Evolutionary conservation across 1,140 invertebrate genomes (phyloP).

Genomic region (Eueides isabella): DNA sequence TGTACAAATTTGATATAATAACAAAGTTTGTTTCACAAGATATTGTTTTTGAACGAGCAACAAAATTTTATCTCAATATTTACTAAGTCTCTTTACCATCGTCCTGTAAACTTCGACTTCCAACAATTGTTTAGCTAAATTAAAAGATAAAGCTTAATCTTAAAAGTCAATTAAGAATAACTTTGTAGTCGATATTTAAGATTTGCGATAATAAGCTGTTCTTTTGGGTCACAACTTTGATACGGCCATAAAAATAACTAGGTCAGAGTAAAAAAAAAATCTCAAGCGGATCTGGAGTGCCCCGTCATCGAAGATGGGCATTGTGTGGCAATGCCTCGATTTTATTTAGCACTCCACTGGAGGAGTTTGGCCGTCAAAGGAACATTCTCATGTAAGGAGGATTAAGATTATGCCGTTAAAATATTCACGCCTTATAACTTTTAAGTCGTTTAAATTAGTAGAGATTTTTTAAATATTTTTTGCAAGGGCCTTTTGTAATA

Average conservation of each 20-base stretch:
- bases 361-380: constrained; percentile 55
- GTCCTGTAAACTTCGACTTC: neutral
- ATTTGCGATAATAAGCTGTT: constrained; percentile 30
- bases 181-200: constrained; percentile 23
- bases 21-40: neutral
- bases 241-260: constrained; percentile 46
- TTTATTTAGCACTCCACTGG: constrained; percentile 54
- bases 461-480: neutral
- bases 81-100: neutral
- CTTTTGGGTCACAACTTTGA: constrained; percentile 27
- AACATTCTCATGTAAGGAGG: constrained; percentile 43
- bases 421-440: constrained; percentile 5
- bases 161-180: constrained; percentile 19
- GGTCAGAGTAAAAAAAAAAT: constrained; percentile 53
- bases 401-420: constrained; percentile 32
- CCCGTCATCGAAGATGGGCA: constrained; percentile 46
- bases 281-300: constrained; percentile 46
- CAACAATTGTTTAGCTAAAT: constrained; percentile 1
- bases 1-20: neutral
- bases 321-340: constrained; percentile 46
- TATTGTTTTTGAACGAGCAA: neutral
- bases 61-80: constrained; percentile 6
- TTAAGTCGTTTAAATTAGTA: neutral
- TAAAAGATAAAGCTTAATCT: constrained; percentile 2
- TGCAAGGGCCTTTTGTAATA: too few relatives aligned